Conservation (phyloP, 2,113 vertebrate species). For the Phainopepla nitens region DNA sequence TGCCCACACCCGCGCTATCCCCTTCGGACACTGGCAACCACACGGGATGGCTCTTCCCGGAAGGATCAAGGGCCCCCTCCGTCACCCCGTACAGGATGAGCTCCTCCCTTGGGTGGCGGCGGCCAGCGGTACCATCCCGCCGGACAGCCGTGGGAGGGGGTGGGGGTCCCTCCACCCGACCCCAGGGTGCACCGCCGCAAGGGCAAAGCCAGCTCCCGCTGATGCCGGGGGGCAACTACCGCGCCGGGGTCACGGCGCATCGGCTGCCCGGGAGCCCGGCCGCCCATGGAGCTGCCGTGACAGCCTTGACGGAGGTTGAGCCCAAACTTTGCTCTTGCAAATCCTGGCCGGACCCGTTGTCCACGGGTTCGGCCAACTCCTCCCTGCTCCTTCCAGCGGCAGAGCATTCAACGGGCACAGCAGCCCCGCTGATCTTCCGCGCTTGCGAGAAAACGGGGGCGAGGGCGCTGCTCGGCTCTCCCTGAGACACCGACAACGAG, state of each 20-base stretch:
- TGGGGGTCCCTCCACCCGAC: too few species aligned
- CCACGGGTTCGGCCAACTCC: not conserved
- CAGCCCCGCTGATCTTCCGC: not conserved
- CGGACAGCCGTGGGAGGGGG: too few species aligned
- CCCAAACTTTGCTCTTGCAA: not conserved
- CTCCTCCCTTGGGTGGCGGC: not conserved
- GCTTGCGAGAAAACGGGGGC: fast-evolving
- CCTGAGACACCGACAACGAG: not conserved
- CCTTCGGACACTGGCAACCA: too few species aligned
- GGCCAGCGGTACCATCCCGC: not conserved
- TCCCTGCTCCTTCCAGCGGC: not conserved
- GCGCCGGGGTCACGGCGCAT: not conserved
- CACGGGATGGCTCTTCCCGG: not conserved
- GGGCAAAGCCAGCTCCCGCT: not conserved
- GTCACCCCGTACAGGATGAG: too few species aligned
- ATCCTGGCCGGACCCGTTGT: not conserved
- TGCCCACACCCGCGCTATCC: too few species aligned
- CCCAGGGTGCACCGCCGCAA: not conserved
- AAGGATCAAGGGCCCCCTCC: not conserved
- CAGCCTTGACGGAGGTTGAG: not conserved
- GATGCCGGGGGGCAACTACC: too few species aligned
- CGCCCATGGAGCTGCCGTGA: not conserved
- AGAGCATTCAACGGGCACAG: fast-evolving
- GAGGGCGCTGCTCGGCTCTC: not conserved
- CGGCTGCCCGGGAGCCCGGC: not conserved